phyloP scores from a whole-genome alignment of 2,888 invertebrate species.

The Furcula furcula region DNA sequence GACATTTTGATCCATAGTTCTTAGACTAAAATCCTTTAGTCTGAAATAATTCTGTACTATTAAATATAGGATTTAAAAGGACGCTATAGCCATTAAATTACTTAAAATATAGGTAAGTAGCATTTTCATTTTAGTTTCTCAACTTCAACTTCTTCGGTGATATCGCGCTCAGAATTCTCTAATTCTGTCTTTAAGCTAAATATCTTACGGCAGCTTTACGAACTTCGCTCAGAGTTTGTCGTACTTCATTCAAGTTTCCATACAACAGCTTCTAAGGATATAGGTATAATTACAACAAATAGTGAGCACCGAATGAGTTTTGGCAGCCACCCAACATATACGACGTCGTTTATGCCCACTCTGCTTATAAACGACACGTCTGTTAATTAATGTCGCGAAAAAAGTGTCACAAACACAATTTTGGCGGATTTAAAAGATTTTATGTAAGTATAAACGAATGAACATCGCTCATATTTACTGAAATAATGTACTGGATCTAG shows the following conservation, averaged over 20 bases:
- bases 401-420: slow-evolving; percentile 24
- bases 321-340: slow-evolving; percentile 52
- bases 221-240: slow-evolving; percentile 25
- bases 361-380: slow-evolving; percentile 40
- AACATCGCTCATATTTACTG: too few relatives aligned
- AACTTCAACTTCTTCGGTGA: slow-evolving; percentile 16
- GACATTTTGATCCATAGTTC: too few relatives aligned
- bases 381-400: slow-evolving; percentile 37
- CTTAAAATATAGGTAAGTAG: too few relatives aligned
- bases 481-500: too few relatives aligned
- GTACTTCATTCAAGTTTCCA: slow-evolving; percentile 36
- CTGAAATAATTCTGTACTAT: too few relatives aligned
- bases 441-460: too few relatives aligned
- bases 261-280: slow-evolving; percentile 36
- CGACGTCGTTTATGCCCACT: slow-evolving; percentile 44
- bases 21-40: too few relatives aligned
- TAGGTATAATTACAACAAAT: slow-evolving; percentile 61
- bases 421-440: slow-evolving; percentile 20
- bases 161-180: slow-evolving; percentile 10
- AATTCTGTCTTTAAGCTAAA: slow-evolving; percentile 14
- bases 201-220: slow-evolving; percentile 8
- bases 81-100: too few relatives aligned
- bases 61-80: too few relatives aligned
- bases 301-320: slow-evolving; percentile 38
- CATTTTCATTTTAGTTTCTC: slow-evolving; percentile 2